These are phyloP conservation scores for Oxygymnocypris stewartii DNA, from an alignment of 2,113 vertebrate genomes.

Conservation along the genomic window DNA sequence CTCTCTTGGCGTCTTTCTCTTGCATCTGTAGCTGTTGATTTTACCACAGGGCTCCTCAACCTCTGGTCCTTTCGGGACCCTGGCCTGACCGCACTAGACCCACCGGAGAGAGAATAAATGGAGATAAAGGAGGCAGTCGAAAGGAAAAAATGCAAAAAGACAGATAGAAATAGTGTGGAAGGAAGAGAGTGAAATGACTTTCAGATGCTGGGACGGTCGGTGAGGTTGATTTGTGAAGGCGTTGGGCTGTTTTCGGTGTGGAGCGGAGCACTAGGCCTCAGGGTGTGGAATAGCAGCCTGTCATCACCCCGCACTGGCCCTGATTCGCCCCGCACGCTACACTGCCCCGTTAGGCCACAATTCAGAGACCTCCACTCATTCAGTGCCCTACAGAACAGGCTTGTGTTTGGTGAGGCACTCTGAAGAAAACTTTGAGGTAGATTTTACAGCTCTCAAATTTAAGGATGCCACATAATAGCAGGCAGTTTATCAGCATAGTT, in stretches of 20 bases:
- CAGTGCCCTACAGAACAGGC: neutral
- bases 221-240: constrained; percentile 44
- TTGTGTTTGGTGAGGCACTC: neutral
- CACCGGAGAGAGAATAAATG: constrained; percentile 49
- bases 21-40: constrained; percentile 70
- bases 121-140: neutral
- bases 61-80: constrained; percentile 62
- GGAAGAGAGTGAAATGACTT: constrained; percentile 68
- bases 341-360: neutral
- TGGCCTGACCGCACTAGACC: constrained; percentile 67
- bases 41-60: constrained; percentile 66
- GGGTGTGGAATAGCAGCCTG: constrained; percentile 63
- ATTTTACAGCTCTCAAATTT: constrained; percentile 19
- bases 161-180: constrained; percentile 27
- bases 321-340: neutral
- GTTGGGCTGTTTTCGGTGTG: constrained; percentile 46
- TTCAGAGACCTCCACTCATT: neutral
- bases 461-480: neutral
- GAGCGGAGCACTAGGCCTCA: constrained; percentile 60
- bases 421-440: neutral
- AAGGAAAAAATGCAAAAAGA: neutral
- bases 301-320: constrained; percentile 47
- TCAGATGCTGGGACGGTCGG: constrained; percentile 69
- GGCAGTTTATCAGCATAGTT: neutral
- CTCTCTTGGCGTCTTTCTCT: constrained; percentile 31